Evolutionary conservation across 1,140 invertebrate genomes (phyloP).

Genomic region (Ylistrum balloti): DNA sequence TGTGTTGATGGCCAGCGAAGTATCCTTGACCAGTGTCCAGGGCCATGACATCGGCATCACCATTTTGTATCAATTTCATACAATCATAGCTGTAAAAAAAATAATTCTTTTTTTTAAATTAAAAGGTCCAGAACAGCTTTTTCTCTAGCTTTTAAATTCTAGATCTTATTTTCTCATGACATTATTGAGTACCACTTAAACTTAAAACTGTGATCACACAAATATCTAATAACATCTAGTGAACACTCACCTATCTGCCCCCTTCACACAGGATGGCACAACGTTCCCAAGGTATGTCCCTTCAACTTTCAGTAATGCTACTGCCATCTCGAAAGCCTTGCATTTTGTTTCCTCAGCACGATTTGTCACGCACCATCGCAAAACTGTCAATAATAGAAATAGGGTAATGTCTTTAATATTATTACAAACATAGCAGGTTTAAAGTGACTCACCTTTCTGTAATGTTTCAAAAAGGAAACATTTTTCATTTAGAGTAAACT

Average conservation of each 20-base stretch:
- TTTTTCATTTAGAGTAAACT: too few relatives aligned
- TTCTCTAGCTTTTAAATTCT: too few relatives aligned
- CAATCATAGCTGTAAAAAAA: constrained; percentile 89
- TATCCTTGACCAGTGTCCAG: constrained; percentile 97
- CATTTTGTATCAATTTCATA: constrained; percentile 88
- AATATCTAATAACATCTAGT: too few relatives aligned
- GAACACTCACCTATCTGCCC: constrained; percentile 72
- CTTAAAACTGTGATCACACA: too few relatives aligned
- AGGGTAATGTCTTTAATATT: too few relatives aligned
- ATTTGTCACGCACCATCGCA: constrained; percentile 91
- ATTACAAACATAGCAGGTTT: too few relatives aligned
- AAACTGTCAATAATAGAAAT: constrained; percentile 61
- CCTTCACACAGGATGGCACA: constrained; percentile 69
- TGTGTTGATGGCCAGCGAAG: constrained; percentile 94
- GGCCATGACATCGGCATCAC: constrained; percentile 92
- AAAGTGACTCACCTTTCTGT: too few relatives aligned
- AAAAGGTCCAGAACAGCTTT: too few relatives aligned
- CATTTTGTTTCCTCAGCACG: constrained; percentile 95
- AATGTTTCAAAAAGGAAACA: too few relatives aligned
- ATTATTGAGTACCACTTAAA: too few relatives aligned
- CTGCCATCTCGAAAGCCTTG: constrained; percentile 91
- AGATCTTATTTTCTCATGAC: too few relatives aligned
- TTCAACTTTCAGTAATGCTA: constrained; percentile 83
- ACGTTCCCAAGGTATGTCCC: constrained; percentile 43
- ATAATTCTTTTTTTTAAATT: too few relatives aligned